Conservation (phyloP, 1,140 invertebrate species). For the Littorina saxatilis region DNA sequence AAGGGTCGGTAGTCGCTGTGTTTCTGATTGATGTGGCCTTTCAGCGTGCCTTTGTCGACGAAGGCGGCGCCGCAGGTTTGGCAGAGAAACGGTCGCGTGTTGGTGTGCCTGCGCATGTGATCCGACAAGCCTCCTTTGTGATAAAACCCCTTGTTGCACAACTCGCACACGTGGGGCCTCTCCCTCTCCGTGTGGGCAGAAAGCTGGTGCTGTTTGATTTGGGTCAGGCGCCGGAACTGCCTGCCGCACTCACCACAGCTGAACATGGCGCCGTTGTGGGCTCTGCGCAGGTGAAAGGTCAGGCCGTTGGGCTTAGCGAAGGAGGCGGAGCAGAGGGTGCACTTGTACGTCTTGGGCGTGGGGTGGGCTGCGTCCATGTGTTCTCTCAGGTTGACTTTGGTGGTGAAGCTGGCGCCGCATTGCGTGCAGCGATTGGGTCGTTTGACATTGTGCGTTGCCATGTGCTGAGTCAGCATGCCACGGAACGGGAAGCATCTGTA, state of each 20-base stretch:
- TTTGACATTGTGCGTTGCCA: neutral
- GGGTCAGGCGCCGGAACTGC: neutral
- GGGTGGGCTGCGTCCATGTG: neutral
- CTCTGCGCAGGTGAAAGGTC: neutral
- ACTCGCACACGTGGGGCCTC: slow-evolving; percentile 4
- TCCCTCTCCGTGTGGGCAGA: neutral
- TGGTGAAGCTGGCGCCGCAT: neutral
- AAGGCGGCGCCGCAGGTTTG: slow-evolving; percentile 30
- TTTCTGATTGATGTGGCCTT: slow-evolving; percentile 30
- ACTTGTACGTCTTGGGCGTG: neutral
- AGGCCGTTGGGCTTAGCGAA: neutral
- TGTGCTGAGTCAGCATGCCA: neutral
- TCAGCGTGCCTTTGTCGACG: neutral
- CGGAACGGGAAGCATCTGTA: neutral
- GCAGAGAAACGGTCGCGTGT: slow-evolving; percentile 20
- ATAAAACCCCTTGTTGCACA: slow-evolving; percentile 8
- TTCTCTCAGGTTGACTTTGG: neutral
- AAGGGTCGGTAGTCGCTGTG: slow-evolving; percentile 8
- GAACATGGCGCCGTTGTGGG: neutral
- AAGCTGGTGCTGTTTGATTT: neutral
- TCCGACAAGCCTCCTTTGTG: neutral
- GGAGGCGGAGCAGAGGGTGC: neutral
- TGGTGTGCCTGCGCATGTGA: slow-evolving; percentile 34
- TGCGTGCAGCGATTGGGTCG: neutral
- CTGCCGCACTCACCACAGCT: neutral